These are phyloP conservation scores for Caenorhabditis tropicalis DNA, from an alignment of 1,140 invertebrate species.

Conservation along the genomic window DNA sequence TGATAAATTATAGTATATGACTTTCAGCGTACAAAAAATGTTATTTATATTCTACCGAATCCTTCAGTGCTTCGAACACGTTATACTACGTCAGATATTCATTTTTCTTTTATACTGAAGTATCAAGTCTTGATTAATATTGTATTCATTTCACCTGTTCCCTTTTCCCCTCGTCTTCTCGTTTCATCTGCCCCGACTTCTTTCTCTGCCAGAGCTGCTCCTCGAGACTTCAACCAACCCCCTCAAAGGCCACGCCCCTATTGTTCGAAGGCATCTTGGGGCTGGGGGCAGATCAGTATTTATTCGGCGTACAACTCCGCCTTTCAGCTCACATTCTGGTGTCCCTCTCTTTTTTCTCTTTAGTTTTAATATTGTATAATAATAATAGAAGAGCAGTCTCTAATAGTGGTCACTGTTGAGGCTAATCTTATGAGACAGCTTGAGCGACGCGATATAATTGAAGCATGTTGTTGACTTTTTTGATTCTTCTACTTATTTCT, in stretches of 20 bases:
- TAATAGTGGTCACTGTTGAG: conserved; percentile 19
- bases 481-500: background rate
- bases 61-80: too few species aligned
- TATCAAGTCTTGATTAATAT: background rate
- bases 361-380: background rate
- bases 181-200: background rate
- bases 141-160: background rate
- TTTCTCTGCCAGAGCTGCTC: conserved; percentile 16
- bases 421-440: background rate
- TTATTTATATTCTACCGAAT: too few species aligned
- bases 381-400: background rate
- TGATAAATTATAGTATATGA: too few species aligned
- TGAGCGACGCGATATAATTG: background rate
- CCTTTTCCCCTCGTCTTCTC: background rate
- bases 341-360: background rate
- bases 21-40: too few species aligned
- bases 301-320: conserved; percentile 18
- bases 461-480: background rate
- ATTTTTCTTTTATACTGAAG: background rate
- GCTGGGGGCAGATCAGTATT: conserved; percentile 27
- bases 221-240: conserved; percentile 9
- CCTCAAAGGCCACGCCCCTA: conserved; percentile 20
- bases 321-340: conserved; percentile 4
- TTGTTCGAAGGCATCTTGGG: conserved; percentile 15
- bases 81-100: background rate